Percentiles rank a stretch among this genome's conserved stretches.
Evolutionary conservation across 2,113 vertebrate species (phyloP).

Genomic region (Microcebus lehilahytsara): DNA sequence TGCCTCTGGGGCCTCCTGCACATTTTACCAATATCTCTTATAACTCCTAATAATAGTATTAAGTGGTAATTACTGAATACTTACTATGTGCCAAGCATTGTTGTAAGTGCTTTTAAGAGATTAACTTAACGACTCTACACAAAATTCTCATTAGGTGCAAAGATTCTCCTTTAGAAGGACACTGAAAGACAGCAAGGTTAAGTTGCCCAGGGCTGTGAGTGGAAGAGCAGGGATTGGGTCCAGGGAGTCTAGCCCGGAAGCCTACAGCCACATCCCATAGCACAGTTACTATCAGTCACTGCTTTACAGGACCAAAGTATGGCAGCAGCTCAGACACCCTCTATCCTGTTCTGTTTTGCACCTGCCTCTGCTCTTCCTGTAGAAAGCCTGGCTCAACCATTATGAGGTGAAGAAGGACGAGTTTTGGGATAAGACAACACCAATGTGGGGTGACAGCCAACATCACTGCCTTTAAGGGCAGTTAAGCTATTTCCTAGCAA

Average conservation of each 20-base stretch:
- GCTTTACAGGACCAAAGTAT: neutral
- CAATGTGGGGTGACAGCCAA: neutral
- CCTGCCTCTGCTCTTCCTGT: accelerated
- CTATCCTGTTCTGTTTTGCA: neutral
- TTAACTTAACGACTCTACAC: neutral
- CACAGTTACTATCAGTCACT: neutral
- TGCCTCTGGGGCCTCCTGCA: neutral
- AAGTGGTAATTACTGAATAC: neutral
- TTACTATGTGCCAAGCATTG: neutral
- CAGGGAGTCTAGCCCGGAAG: neutral
- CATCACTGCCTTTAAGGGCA: neutral
- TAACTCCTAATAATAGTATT: neutral
- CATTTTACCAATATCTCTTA: neutral
- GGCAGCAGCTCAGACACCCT: neutral
- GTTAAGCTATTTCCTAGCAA: neutral
- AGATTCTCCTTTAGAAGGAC: neutral
- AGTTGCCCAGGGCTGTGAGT: neutral
- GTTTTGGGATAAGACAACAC: neutral
- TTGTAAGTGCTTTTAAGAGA: neutral
- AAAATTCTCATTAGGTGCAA: neutral
- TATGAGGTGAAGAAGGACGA: neutral
- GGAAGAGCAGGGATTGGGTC: neutral
- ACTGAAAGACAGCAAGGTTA: neutral
- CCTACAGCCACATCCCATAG: neutral
- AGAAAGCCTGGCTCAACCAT: neutral